These are phyloP conservation scores for Eudyptes chrysolophus DNA, from an alignment of 2,113 vertebrate genomes.

Conservation along the genomic window DNA sequence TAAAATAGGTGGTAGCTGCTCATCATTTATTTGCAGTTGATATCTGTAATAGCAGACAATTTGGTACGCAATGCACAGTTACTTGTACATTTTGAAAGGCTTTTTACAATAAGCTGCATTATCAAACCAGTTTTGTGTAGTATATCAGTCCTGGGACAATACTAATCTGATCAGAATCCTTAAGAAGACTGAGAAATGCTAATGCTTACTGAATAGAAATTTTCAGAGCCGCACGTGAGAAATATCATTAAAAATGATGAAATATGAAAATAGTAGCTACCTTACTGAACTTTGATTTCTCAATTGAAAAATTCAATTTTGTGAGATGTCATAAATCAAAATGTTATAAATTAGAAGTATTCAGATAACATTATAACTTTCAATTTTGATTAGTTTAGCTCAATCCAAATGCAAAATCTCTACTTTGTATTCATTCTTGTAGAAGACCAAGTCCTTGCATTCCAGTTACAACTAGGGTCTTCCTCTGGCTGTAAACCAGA, in stretches of 20 bases:
- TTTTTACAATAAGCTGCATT: neutral
- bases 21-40: neutral
- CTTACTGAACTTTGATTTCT: neutral
- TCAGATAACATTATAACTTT: neutral
- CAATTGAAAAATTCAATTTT: neutral
- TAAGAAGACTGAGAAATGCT: neutral
- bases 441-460: neutral
- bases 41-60: neutral
- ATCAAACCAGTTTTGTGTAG: neutral
- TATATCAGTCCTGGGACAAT: neutral
- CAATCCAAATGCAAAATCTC: neutral
- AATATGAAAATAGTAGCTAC: neutral
- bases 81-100: neutral
- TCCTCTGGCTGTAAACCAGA: neutral
- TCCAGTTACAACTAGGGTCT: neutral
- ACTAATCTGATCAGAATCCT: neutral
- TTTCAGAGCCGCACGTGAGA: neutral
- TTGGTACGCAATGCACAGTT: neutral
- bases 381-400: neutral
- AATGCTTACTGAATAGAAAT: neutral
- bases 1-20: neutral
- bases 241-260: neutral
- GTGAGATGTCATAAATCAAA: neutral
- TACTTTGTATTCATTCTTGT: neutral
- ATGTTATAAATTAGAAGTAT: neutral